phyloP scores from a whole-genome alignment of 2,888 invertebrate genomes.

The Zhengitettix transpicula region DNA sequence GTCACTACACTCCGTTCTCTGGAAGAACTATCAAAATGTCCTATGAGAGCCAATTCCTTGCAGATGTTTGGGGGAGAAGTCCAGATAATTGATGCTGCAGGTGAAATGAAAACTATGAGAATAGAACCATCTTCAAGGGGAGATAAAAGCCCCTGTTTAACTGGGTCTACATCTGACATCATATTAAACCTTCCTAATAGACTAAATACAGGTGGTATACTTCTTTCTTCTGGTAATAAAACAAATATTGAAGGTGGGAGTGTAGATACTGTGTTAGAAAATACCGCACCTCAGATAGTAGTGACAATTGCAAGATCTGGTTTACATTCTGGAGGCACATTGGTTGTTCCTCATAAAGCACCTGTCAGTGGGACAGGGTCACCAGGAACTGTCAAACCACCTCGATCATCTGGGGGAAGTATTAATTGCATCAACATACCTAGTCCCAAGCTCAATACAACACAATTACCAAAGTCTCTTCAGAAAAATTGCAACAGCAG shows the following conservation, averaged over 20 bases:
- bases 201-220: background rate
- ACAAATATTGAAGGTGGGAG: background rate
- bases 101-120: slow-evolving; percentile 48
- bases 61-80: slow-evolving; percentile 69
- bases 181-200: slow-evolving; percentile 1
- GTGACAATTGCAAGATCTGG: slow-evolving; percentile 49
- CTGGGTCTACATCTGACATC: background rate
- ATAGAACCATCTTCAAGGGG: slow-evolving; percentile 35
- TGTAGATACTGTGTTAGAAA: slow-evolving; percentile 30
- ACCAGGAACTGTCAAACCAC: slow-evolving; percentile 4
- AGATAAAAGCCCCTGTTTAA: background rate
- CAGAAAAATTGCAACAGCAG: slow-evolving; percentile 1
- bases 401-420: slow-evolving; percentile 3
- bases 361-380: background rate
- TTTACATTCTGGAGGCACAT: slow-evolving; percentile 63
- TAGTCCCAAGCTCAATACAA: slow-evolving; percentile 3
- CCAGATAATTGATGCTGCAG: slow-evolving; percentile 50
- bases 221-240: slow-evolving; percentile 3
- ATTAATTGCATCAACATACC: background rate
- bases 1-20: slow-evolving; percentile 32
- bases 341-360: slow-evolving; percentile 24
- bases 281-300: slow-evolving; percentile 34
- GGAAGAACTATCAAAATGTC: slow-evolving; percentile 35
- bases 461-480: slow-evolving; percentile 1
- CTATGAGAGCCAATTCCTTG: slow-evolving; percentile 20